Conservation (phyloP, 2,888 invertebrate genomes). For the Drosophila parthenogenetica region DNA sequence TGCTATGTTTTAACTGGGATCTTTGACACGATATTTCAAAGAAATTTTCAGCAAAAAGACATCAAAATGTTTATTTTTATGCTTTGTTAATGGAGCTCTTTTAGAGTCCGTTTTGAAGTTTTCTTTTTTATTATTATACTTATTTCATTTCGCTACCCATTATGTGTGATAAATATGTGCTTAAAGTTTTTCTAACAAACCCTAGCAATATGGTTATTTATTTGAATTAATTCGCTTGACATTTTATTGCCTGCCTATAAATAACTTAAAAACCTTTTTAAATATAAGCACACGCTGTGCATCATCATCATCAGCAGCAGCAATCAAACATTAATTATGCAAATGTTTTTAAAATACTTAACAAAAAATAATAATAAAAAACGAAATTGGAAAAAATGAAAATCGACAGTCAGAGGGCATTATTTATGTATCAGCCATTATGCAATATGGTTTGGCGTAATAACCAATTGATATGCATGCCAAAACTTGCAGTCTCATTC, state of each 20-base stretch:
- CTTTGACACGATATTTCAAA: not conserved
- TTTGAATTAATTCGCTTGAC: not conserved
- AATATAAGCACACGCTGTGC: conserved; percentile 5
- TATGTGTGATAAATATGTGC: too few species aligned
- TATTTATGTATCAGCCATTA: conserved; percentile 52
- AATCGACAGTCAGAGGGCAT: conserved; percentile 40
- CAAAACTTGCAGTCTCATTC: conserved; percentile 55
- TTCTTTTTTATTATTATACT: too few species aligned
- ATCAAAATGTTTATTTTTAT: not conserved
- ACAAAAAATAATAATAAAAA: conserved; percentile 2
- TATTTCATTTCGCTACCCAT: too few species aligned
- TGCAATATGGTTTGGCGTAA: conserved; percentile 29
- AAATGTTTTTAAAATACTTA: conserved; percentile 26
- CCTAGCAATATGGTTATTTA: not conserved
- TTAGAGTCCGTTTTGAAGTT: too few species aligned
- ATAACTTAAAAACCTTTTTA: conserved; percentile 1
- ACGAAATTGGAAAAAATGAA: conserved; percentile 2
- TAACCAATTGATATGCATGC: conserved; percentile 44
- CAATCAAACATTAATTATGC: conserved; percentile 36
- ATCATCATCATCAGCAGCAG: not conserved
- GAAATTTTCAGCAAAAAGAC: too few species aligned
- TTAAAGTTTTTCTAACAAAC: too few species aligned
- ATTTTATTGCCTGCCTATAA: conserved; percentile 3
- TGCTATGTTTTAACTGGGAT: not conserved
- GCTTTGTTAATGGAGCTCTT: not conserved